Evolutionary conservation across 1,140 invertebrate genomes (phyloP), one percentile per base, ranked within the genome.

Genomic region (Hydropsyche tenuis): DNA sequence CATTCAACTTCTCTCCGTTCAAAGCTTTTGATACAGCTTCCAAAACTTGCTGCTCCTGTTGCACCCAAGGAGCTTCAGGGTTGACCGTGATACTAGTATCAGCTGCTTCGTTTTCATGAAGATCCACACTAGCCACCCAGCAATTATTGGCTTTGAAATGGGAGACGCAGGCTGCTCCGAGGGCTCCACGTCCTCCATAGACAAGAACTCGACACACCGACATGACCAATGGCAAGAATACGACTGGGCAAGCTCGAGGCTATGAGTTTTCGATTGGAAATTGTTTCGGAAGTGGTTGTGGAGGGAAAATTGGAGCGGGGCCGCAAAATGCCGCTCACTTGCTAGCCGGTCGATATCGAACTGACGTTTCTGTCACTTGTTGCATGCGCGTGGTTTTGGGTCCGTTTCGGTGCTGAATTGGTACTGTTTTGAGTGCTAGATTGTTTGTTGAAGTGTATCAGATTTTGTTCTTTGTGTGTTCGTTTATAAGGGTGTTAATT

Each of bases 81-180:
- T 93, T 89, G 1, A 98, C 94, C 51, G 97, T 83, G 69, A 99
- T 90, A 85, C 95, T 99, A 4, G 89, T 88, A 87, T 99, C 93
- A 27, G 98, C 97, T 73, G 91, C 86, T 4, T 96, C 93, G 88
- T 98, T 99, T 78, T 89, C 86, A 72, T 86, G 88, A 77, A 98
- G 86, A 85, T 99, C 98, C 81, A 99, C 93, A 75, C 91, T 96
- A 7, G 93, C 93, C 70, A 99, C 96, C 96, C 96, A 99, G 88
- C 90, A 98, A 81, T 95, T 94, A 78, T 95, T 91, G 6, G 89
- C 86, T 86, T 98, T 98, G 79, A 99, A 97, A 81, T 93, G 89
- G 6, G 90, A 89, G 0, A 99, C 91, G 80, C 94, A 93, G 68
- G 89, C 89, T 1, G 91, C 90, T 16, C 97, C 97, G 18, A 99